A percentile compares a stretch with the other conserved stretches of the same genome.
Conservation (phyloP, 1,140 invertebrate genomes). For the Trachymyrmex septentrionalis region DNA sequence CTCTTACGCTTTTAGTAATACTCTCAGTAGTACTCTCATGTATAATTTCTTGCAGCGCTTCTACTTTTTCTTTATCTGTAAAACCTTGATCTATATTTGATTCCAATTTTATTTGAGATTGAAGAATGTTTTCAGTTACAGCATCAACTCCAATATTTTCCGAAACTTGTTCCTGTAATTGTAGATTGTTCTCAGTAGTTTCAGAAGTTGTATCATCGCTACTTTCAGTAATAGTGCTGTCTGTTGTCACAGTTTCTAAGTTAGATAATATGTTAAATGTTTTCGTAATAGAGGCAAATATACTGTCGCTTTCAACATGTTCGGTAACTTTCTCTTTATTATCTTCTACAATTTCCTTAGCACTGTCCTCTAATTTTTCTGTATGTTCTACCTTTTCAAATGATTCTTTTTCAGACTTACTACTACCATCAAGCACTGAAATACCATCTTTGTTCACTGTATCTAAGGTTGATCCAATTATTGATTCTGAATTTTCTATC, state of each 20-base stretch:
- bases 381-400: not conserved
- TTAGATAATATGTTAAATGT: slow-evolving; percentile 33
- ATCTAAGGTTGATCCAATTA: slow-evolving; percentile 16
- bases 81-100: slow-evolving; percentile 7
- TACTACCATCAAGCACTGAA: not conserved
- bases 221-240: not conserved
- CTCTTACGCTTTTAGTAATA: not conserved
- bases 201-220: not conserved
- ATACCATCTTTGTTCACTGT: not conserved
- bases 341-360: not conserved
- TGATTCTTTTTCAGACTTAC: not conserved
- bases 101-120: not conserved
- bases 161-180: not conserved
- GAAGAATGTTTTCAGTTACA: slow-evolving; percentile 2
- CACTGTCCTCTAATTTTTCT: not conserved
- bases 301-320: slow-evolving; percentile 8
- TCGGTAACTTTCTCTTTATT: slow-evolving; percentile 1
- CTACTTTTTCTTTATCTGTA: slow-evolving; percentile 17
- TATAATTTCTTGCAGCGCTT: slow-evolving; percentile 21
- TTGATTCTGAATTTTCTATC: slow-evolving; percentile 7
- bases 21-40: not conserved
- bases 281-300: slow-evolving; percentile 43
- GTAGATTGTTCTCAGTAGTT: not conserved
- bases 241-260: not conserved
- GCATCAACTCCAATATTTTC: not conserved